A percentile compares a stretch with the other conserved stretches of the same genome.
phyloP scores from a whole-genome alignment of 2,888 invertebrate genomes.

The Heliconius cydno region DNA sequence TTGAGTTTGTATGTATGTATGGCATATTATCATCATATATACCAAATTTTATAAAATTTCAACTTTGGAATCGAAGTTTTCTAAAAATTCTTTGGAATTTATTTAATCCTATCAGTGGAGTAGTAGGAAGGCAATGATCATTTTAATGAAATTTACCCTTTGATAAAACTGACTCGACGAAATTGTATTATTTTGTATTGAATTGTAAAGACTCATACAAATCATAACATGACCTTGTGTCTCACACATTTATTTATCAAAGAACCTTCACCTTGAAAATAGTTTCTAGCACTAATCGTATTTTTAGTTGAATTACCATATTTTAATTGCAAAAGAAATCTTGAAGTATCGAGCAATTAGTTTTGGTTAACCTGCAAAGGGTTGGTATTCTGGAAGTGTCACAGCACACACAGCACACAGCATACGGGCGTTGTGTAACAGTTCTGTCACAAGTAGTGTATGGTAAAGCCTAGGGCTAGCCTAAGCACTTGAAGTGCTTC shows the following conservation, averaged over 20 bases:
- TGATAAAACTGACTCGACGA: too few species aligned
- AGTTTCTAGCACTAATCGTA: background rate
- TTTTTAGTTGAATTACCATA: background rate
- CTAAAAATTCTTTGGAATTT: background rate
- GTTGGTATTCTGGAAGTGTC: background rate
- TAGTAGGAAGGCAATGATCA: background rate
- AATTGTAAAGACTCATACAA: background rate
- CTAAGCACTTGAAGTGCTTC: constrained; percentile 43
- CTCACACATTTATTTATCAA: background rate
- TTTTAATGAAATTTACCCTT: background rate
- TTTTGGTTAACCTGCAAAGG: background rate
- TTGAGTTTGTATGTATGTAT: too few species aligned
- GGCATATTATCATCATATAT: background rate
- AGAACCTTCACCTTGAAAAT: background rate
- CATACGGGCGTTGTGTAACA: constrained; percentile 22
- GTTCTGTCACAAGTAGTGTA: constrained; percentile 10
- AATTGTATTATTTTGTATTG: background rate
- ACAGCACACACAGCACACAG: background rate
- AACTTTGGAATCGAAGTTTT: too few species aligned
- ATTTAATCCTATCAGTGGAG: background rate
- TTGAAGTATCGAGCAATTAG: background rate
- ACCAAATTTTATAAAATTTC: background rate
- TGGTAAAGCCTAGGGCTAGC: constrained; percentile 23
- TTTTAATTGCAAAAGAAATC: background rate
- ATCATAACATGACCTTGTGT: background rate